Conservation (phyloP, 2,797 vertebrate genomes). For the Schizothorax lantsangensis region DNA sequence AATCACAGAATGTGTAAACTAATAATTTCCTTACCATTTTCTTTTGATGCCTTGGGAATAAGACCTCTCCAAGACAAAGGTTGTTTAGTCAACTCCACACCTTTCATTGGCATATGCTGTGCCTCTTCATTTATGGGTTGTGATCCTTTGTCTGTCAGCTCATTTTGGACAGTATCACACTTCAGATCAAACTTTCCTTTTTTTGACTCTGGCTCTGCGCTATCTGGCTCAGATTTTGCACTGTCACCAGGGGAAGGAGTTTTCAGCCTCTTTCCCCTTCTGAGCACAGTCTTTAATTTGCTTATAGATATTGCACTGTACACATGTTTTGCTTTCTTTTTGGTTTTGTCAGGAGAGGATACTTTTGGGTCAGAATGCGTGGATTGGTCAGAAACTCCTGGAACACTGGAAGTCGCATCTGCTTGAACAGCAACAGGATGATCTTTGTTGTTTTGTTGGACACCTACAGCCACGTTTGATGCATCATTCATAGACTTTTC, state of each 20-base stretch:
- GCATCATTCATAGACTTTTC: conserved; percentile 9
- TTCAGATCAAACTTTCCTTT: conserved; percentile 55
- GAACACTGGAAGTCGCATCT: conserved; percentile 24
- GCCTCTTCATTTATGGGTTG: background rate
- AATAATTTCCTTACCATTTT: conserved; percentile 50
- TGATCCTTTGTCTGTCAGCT: background rate
- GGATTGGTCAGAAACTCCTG: conserved; percentile 43
- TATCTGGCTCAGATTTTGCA: conserved; percentile 21
- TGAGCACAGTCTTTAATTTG: conserved; percentile 74
- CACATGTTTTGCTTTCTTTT: conserved; percentile 57
- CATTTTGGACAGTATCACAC: background rate
- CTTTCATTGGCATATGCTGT: background rate
- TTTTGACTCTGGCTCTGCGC: conserved; percentile 64
- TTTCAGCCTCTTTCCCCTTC: conserved; percentile 66
- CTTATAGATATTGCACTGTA: conserved; percentile 67
- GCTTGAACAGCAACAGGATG: conserved; percentile 35
- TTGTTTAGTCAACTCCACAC: background rate
- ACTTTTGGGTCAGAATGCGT: conserved; percentile 35
- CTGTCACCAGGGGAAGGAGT: conserved; percentile 34
- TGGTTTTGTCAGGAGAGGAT: conserved; percentile 23
- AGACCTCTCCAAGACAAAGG: conserved; percentile 44
- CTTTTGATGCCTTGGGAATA: conserved; percentile 18
- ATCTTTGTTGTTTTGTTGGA: conserved; percentile 8
- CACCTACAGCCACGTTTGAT: background rate
- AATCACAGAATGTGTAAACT: background rate